phyloP scores from a whole-genome alignment of 1,140 invertebrate genomes.

The Euglossa dilemma region DNA sequence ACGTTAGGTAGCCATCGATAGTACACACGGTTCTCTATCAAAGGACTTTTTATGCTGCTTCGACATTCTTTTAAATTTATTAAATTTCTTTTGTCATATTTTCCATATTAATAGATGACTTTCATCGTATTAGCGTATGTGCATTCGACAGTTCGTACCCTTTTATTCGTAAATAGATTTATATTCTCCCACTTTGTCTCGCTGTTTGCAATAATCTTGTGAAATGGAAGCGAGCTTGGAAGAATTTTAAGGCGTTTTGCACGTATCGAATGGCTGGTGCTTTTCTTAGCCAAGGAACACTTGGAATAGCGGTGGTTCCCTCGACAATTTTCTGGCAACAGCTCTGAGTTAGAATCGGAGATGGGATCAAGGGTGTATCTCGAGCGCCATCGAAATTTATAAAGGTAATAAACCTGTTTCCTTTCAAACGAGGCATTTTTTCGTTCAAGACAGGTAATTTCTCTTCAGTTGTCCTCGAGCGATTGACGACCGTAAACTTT shows the following conservation, averaged over 20 bases:
- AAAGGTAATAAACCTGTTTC: neutral
- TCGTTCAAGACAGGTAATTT: neutral
- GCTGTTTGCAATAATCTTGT: neutral
- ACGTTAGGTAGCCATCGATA: too few relatives aligned
- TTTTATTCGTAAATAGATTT: too few relatives aligned
- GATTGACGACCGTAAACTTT: neutral
- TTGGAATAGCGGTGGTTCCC: neutral
- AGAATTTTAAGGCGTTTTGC: neutral
- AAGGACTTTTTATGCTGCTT: too few relatives aligned
- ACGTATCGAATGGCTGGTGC: neutral
- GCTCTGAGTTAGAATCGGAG: neutral
- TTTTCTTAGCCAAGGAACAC: neutral
- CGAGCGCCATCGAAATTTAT: conserved; percentile 1
- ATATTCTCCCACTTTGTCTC: neutral
- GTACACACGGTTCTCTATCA: too few relatives aligned
- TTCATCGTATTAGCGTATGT: too few relatives aligned
- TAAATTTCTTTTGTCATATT: too few relatives aligned
- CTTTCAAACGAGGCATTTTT: neutral
- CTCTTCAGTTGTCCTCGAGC: neutral
- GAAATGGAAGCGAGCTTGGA: neutral
- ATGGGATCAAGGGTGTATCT: neutral
- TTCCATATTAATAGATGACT: too few relatives aligned
- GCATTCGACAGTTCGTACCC: too few relatives aligned
- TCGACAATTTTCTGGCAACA: neutral
- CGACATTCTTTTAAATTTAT: too few relatives aligned